phyloP scores from a whole-genome alignment of 2,113 vertebrate species.

The Dolichotis patagonum region DNA sequence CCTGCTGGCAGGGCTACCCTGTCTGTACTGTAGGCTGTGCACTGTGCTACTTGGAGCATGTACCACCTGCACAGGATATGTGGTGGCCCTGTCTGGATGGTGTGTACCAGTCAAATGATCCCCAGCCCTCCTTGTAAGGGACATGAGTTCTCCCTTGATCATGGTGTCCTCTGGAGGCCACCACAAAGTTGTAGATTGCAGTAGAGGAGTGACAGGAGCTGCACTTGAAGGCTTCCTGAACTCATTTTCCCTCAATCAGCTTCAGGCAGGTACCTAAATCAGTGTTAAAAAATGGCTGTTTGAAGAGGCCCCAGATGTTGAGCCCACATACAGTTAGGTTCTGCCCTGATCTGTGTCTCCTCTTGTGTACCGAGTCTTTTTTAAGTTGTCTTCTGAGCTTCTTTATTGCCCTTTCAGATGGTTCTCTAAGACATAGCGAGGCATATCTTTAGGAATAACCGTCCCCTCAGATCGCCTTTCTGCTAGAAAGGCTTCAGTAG shows the following conservation, averaged over 20 bases:
- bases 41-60: neutral
- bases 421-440: neutral
- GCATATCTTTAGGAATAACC: neutral
- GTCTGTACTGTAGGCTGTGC: neutral
- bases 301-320: neutral
- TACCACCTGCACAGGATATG: fast-evolving
- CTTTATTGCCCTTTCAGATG: neutral
- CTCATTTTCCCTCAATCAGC: neutral
- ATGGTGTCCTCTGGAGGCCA: neutral
- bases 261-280: neutral
- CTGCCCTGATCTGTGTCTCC: neutral
- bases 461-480: neutral
- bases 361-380: neutral
- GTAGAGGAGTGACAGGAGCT: neutral
- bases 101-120: neutral
- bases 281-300: neutral
- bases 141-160: neutral
- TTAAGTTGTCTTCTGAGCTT: neutral
- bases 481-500: neutral
- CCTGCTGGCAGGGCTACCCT: neutral
- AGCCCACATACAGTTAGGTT: neutral
- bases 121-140: neutral
- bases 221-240: neutral
- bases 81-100: neutral
- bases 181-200: neutral